Base-by-base conservation (phyloP, 2,113 vertebrate species). In the Seriola quinqueradiata region DNA sequence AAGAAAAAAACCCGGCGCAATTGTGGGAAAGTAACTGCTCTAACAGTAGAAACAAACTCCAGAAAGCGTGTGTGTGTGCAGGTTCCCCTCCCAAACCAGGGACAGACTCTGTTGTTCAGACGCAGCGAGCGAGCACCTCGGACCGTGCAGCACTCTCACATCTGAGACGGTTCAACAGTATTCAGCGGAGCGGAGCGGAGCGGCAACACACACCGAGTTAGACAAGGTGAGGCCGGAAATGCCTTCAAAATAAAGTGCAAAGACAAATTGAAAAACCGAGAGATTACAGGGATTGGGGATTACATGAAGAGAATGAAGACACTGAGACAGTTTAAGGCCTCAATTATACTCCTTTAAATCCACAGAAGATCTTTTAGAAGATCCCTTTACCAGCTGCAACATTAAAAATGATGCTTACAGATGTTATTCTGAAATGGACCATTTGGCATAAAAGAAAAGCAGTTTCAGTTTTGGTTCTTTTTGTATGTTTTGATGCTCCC, bases 221-320 rank as follows among this genome's bases (percentile, higher is more conserved):
- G 28, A 28, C 28, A 70, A 58, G 57, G 11, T 0, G 59, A 67
- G 14, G 66, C 71, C 14, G 83, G 78, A 88, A 82, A 1, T 1
- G 3, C 0, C 66, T 88, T 81, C 81, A 88, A 63, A 86, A 70
- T 91, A 84, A 84, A 82, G 1, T 19, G 1, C 11, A 11, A 0
- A 19, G 50, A 36, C 3, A 3, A 21, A 17, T 10, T 14, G 28
- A 23, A 50, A 42, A 32, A 28, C 46, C 46, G 5, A 17, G 46
- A 48, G 40, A 42, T 38, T 28, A 28, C 28, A 28, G 38, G 38
- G 38, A 6, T 6, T 38, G 3, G 9, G 8, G 34, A 36, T 36
- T 36, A 1, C 34, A 6, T 36, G 34, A 36, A 36, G 34, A 36
- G 28, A 28, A 28, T 28, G 28, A 38, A 8, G 38, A 38, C 3